A percentile compares a stretch with the other conserved stretches of the same genome.
These are phyloP conservation scores for Pristiophorus japonicus DNA, from an alignment of 2,113 vertebrate species.

Conservation along the genomic window DNA sequence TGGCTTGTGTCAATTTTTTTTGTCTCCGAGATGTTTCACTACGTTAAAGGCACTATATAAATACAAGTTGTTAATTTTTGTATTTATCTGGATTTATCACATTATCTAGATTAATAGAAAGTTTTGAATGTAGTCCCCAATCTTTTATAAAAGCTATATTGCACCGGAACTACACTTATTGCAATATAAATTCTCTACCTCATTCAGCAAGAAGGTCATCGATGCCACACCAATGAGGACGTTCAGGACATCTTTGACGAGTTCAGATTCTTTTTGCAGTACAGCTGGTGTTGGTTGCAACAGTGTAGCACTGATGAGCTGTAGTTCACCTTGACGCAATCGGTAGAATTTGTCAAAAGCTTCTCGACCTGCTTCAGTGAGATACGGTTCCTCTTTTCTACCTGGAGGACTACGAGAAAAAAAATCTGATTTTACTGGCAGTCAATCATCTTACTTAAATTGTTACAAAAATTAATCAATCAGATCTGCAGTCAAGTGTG, in stretches of 20 bases:
- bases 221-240: conserved; percentile 88
- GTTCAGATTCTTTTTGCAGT: conserved; percentile 70
- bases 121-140: neutral
- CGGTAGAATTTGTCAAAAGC: conserved; percentile 83
- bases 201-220: conserved; percentile 76
- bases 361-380: conserved; percentile 85
- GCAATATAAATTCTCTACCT: conserved; percentile 51
- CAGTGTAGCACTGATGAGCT: conserved; percentile 61
- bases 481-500: neutral
- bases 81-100: neutral
- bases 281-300: conserved; percentile 63
- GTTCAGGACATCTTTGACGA: conserved; percentile 85
- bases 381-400: conserved; percentile 75
- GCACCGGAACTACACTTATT: neutral
- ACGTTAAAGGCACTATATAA: too few species aligned
- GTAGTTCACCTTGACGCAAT: conserved; percentile 74
- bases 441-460: conserved; percentile 9
- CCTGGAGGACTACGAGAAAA: conserved; percentile 72
- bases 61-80: too few species aligned
- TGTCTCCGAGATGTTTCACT: too few species aligned
- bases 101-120: neutral
- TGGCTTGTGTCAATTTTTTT: too few species aligned
- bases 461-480: neutral
- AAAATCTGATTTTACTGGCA: neutral
- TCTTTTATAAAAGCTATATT: neutral